Conservation (phyloP, 2,113 vertebrate species). For the Dipodomys ordii region DNA sequence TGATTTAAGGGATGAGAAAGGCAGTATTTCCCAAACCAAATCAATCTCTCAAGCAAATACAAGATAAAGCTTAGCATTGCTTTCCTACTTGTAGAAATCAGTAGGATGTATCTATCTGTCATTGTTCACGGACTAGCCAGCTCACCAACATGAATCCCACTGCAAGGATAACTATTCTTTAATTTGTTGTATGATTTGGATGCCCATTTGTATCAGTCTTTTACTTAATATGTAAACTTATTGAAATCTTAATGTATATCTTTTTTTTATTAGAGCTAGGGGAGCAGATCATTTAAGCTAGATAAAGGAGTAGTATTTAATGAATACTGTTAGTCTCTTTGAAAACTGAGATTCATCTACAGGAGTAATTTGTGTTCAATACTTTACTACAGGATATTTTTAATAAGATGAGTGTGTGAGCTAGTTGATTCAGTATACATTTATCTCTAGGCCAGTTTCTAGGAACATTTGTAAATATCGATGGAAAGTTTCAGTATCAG, state of each 20-base stretch:
- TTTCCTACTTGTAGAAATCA: constrained; percentile 13
- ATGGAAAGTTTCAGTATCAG: background rate
- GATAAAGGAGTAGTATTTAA: constrained; percentile 57
- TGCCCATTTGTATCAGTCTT: background rate
- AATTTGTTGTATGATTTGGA: constrained; percentile 46
- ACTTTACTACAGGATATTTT: background rate
- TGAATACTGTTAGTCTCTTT: constrained; percentile 58
- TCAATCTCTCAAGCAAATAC: background rate
- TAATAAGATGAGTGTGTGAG: background rate
- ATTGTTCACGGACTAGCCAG: constrained; percentile 17
- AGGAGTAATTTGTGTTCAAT: constrained; percentile 61
- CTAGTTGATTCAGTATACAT: background rate
- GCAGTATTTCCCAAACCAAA: constrained; percentile 46
- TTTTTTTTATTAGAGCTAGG: background rate
- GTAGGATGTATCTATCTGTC: constrained; percentile 52
- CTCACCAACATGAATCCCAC: constrained; percentile 32
- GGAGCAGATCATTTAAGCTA: constrained; percentile 19
- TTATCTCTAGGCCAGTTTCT: background rate
- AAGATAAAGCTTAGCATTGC: constrained; percentile 27
- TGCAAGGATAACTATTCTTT: constrained; percentile 52
- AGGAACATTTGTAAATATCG: background rate
- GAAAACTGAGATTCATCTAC: constrained; percentile 25
- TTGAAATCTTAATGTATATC: background rate
- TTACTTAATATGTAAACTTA: background rate
- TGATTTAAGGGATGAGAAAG: background rate